Conservation (phyloP, 1,140 invertebrate genomes). For the Lepidurus packardi region DNA sequence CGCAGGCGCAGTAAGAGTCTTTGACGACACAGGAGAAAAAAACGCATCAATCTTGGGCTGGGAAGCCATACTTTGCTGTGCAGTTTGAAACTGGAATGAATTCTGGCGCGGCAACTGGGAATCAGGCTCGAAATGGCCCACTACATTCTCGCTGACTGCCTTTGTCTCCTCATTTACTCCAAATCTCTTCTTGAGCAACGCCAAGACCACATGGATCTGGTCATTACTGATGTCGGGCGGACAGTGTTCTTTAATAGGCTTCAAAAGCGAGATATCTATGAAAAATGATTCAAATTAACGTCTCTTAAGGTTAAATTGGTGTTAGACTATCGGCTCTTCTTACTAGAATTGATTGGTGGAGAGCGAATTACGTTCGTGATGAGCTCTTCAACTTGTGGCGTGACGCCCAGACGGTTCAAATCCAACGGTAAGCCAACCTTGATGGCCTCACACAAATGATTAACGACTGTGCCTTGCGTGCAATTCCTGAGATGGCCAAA, state of each 20-base stretch:
- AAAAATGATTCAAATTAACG: background rate
- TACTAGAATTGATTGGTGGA: slow-evolving; percentile 45
- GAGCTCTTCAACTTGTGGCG: slow-evolving; percentile 39
- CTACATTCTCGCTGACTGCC: too few species aligned
- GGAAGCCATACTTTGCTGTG: background rate
- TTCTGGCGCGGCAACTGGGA: background rate
- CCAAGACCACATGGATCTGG: slow-evolving; percentile 44
- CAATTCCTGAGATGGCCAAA: slow-evolving; percentile 37
- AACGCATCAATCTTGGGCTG: background rate
- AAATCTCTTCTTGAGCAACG: background rate
- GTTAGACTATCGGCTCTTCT: slow-evolving; percentile 34
- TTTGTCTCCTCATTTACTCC: background rate
- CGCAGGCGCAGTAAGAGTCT: too few species aligned
- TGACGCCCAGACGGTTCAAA: slow-evolving; percentile 41
- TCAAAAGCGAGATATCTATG: slow-evolving; percentile 40
- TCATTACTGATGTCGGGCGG: slow-evolving; percentile 43
- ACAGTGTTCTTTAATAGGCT: slow-evolving; percentile 45
- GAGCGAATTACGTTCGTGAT: slow-evolving; percentile 42
- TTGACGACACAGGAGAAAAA: background rate
- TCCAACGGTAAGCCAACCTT: slow-evolving; percentile 43
- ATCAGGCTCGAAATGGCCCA: too few species aligned
- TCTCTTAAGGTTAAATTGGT: slow-evolving; percentile 29
- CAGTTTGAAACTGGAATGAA: background rate
- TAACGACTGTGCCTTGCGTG: slow-evolving; percentile 40
- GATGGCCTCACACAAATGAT: slow-evolving; percentile 44